phyloP scores from a whole-genome alignment of 1,140 invertebrate genomes.

The Drosophila nasuta region DNA sequence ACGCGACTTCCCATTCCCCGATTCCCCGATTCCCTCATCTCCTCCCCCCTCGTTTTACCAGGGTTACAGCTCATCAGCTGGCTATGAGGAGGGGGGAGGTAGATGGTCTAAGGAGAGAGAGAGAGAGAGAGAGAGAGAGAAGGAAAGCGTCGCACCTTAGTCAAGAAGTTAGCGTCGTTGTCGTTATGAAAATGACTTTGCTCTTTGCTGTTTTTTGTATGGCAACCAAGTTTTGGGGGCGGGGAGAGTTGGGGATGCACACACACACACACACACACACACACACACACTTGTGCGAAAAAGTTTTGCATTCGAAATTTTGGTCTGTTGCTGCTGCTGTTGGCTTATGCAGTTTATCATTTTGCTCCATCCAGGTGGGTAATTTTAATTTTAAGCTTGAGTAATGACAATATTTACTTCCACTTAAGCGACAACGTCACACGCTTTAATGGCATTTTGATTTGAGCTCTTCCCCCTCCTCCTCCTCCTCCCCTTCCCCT shows the following conservation, averaged over 20 bases:
- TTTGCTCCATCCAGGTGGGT: slow-evolving; percentile 79
- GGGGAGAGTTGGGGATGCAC: neutral
- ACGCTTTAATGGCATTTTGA: slow-evolving; percentile 83
- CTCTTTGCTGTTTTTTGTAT: slow-evolving; percentile 67
- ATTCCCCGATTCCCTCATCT: neutral
- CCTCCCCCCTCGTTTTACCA: neutral
- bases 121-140: neutral
- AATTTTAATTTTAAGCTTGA: slow-evolving; percentile 85
- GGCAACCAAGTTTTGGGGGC: slow-evolving; percentile 11
- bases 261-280: neutral
- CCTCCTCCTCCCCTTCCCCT: neutral
- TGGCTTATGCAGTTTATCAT: slow-evolving; percentile 84
- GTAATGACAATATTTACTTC: slow-evolving; percentile 85
- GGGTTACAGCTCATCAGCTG: slow-evolving; percentile 66
- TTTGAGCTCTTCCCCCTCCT: slow-evolving; percentile 57
- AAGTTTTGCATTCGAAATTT: slow-evolving; percentile 83
- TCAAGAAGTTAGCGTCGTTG: slow-evolving; percentile 76
- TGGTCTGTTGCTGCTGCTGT: slow-evolving; percentile 59
- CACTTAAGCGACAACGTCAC: slow-evolving; percentile 74
- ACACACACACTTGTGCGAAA: slow-evolving; percentile 57
- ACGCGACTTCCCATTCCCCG: slow-evolving; percentile 24
- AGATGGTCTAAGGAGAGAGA: neutral
- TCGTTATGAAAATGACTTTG: slow-evolving; percentile 83
- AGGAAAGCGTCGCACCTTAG: slow-evolving; percentile 59
- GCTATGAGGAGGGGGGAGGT: neutral